Evolutionary conservation across 2,113 vertebrate genomes (phyloP), one percentile per base, ranked within the genome.

Genomic region (Passerina amoena): DNA sequence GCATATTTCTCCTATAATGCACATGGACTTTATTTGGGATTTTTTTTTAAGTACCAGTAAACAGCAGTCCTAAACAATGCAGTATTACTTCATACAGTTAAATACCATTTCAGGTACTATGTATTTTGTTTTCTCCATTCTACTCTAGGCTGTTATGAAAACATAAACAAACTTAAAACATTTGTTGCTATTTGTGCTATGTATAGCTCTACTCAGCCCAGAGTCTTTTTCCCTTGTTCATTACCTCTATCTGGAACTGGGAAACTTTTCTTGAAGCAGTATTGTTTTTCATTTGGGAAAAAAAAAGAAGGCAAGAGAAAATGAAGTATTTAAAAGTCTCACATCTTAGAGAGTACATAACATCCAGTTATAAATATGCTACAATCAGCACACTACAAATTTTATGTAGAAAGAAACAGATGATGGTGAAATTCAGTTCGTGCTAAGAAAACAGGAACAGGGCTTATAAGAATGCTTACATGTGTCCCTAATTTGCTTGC

Each of bases 401-500:
- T 90, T 90, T 71, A 75, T 6, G 15, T 19, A 81, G 68, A 77
- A 86, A 92, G 75, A 91, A 80, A 28, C 33, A 79, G 82, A 70
- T 30, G 56, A 92, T 16, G 21, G 25, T 28, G 10, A 30, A 83
- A 92, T 83, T 80, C 79, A 66, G 19, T 77, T 82, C 14, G 4
- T 83, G 68, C 71, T 81, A 91, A 70, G 65, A 92, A 92, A 90
- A 47, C 38, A 56, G 28, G 64, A 93, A 72, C 13, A 73, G 27
- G 44, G 19, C 15, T 96, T 92, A 76, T 17, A 85, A 85, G 75
- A 92, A 91, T 88, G 84, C 54, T 95, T 91, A 73, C 59, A 86
- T 85, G 71, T 95, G 84, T 72, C 90, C 66, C 60, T 90, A 82
- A 91, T 96, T 94, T 94, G 70, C 68, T 93, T 90, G 78, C 82